Evolutionary conservation across 2,113 vertebrate species (phyloP), one percentile per base, ranked within the genome.

Genomic region (Saccopteryx bilineata): DNA sequence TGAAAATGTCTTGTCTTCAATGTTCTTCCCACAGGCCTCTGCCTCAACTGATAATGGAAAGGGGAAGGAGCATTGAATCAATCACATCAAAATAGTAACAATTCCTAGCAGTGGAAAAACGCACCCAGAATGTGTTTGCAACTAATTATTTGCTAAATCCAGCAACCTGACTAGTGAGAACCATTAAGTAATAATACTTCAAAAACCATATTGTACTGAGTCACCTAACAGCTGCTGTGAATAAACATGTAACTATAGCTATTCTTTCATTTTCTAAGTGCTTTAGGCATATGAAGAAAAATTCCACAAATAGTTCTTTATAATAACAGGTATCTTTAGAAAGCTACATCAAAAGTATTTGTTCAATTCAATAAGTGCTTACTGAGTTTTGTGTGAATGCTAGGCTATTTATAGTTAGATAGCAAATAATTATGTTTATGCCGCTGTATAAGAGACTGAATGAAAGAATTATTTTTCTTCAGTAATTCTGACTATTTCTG

Each of bases 71-170:
- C 26, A 23, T 3, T 50, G n/a, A 83, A 87, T 21, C 23, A 86
- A 48, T 71, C 11, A 46, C 18, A 46, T 75, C 60, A 52, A 31
- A 69, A 46, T n/a, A 5, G 4, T 23, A 85, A 26, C 7, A 72
- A 31, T 78, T 72, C 18, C 13, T 10, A 19, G 21, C 60, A 39
- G 31, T 28, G 5, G 4, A 88, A 85, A 91, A 83, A 19, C 65
- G 46, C 3, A 4, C 21, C 7, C 10, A 33, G 9, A 80, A 79
- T 80, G 28, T 18, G 60, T 12, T 87, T 74, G 26, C 56, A 91
- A 81, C 92, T 83, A 84, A 71, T 78, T 87, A 69, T 58, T 80
- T 80, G 89, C n/a, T 58, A 48, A 92, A 83, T 60, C 46, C 26
- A 9, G 50, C 24, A 90, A 78, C 9, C 5, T 69, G 6, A 68